Evolutionary conservation across 2,888 invertebrate species (phyloP), one percentile per base, ranked within the genome.

Genomic region (Itoplectis maculator): DNA sequence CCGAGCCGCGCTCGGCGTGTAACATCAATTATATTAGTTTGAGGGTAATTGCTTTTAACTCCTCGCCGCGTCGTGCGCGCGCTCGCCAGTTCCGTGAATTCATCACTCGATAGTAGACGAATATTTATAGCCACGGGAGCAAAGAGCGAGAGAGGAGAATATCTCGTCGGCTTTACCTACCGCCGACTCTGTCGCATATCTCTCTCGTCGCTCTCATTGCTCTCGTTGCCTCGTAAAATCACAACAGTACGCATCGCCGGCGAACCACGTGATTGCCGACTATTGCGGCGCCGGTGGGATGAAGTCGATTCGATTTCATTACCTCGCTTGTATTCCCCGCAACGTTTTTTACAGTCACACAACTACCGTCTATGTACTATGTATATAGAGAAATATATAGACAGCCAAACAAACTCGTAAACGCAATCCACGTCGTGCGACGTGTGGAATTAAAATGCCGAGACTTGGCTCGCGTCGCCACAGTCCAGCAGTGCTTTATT

Each of bases 41-140:
- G 74, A 65, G 65, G 75, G 49, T 76, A 81, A 76, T 76, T 81
- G 80, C 37, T 65, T 59, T 56, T 18, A 70, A 76, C 63, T 66
- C 45, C 47, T 74, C 61, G 69, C 65, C 35, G 47, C 56, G 23
- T 56, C 35, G 37, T 13, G 63, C 29, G n/a, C 15, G 45, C 23
- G 11, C n/a, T n/a, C n/a, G n/a, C n/a, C 56, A 49, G 47, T 65
- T 69, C 65, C 56, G 63, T 70, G 70, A 80, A 80, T 69, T 54
- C 13, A 59, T 76, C 70, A 49, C 63, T 45, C 56, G 29, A 75
- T 76, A 47, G 65, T 76, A 47, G 65, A 70, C 65, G 47, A 47
- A 70, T 63, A 59, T 61, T 73, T 51, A 63, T 73, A 13, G 20
- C 45, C 15, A 18, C 23, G 47, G 35, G 37, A 35, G 9, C n/a